Percentiles rank a stretch among this genome's conserved stretches.
Evolutionary conservation across 1,140 invertebrate species (phyloP).

Genomic region (Caenorhabditis briggsae): DNA sequence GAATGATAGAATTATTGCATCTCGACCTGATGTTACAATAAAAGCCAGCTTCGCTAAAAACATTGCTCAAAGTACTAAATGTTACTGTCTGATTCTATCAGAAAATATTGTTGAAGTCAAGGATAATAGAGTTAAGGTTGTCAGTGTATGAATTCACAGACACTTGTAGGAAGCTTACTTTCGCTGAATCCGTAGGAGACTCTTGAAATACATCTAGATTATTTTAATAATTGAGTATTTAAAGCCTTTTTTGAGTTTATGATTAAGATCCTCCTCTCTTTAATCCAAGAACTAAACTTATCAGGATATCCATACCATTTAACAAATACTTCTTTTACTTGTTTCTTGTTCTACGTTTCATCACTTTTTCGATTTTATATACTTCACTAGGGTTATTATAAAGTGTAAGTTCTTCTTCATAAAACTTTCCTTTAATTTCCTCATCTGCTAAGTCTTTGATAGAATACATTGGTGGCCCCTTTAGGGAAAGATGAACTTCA

Average conservation of each 20-base stretch:
- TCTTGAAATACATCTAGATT: too few species aligned
- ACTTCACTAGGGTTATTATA: conserved; percentile 48
- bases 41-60: too few species aligned
- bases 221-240: too few species aligned
- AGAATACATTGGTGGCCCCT: not conserved
- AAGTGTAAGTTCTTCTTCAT: conserved; percentile 56
- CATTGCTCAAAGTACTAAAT: too few species aligned
- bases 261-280: too few species aligned
- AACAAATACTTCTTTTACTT: conserved; percentile 50
- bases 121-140: conserved; percentile 64
- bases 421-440: conserved; percentile 61
- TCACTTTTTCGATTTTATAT: conserved; percentile 56
- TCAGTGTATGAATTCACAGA: conserved; percentile 47
- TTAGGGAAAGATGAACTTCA: conserved; percentile 63
- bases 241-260: too few species aligned
- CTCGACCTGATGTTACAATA: too few species aligned
- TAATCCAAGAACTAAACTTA: conserved; percentile 56
- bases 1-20: too few species aligned
- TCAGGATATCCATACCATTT: conserved; percentile 61
- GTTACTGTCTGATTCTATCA: too few species aligned
- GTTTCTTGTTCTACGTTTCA: not conserved
- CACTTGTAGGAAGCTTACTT: too few species aligned
- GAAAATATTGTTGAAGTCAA: too few species aligned
- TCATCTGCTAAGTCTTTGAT: conserved; percentile 48
- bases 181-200: too few species aligned